Evolutionary conservation across 2,113 vertebrate genomes (phyloP).

Genomic region (Austrofundulus limnaeus): DNA sequence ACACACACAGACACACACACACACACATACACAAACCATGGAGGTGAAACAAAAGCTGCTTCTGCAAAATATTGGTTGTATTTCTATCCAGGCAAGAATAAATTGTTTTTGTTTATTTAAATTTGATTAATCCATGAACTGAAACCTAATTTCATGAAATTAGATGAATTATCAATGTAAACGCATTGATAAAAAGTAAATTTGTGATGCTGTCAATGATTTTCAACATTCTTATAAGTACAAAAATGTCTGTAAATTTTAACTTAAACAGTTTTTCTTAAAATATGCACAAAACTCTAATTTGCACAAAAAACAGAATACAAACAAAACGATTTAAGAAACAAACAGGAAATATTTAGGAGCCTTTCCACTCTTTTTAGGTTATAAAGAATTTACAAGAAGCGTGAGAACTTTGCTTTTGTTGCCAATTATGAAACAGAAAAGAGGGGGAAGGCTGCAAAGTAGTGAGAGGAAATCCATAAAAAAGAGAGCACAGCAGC

Average conservation of each 20-base stretch:
- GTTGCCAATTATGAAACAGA: conserved; percentile 12
- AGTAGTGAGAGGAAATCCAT: conserved; percentile 71
- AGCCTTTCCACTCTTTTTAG: conserved; percentile 72
- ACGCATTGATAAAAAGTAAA: neutral
- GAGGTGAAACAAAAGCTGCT: conserved; percentile 58
- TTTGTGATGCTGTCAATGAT: conserved; percentile 2
- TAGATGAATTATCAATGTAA: neutral
- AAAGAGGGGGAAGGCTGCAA: conserved; percentile 75
- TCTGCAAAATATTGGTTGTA: neutral
- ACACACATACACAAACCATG: conserved; percentile 54
- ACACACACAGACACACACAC: conserved; percentile 45
- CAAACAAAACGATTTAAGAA: conserved; percentile 59
- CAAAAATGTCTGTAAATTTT: neutral
- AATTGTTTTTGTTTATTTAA: neutral
- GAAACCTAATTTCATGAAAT: neutral
- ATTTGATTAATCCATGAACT: neutral
- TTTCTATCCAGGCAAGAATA: neutral
- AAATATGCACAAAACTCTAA: conserved; percentile 34
- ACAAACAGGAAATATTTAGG: conserved; percentile 69
- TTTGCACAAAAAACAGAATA: conserved; percentile 54
- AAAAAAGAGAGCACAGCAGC: conserved; percentile 75
- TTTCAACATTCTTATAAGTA: conserved; percentile 5
- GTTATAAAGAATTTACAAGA: neutral
- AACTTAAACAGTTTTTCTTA: neutral
- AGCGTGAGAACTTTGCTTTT: conserved; percentile 2